Evolutionary conservation across 2,113 vertebrate species (phyloP), one percentile per base, ranked within the genome.

Genomic region (Eidolon helvum): DNA sequence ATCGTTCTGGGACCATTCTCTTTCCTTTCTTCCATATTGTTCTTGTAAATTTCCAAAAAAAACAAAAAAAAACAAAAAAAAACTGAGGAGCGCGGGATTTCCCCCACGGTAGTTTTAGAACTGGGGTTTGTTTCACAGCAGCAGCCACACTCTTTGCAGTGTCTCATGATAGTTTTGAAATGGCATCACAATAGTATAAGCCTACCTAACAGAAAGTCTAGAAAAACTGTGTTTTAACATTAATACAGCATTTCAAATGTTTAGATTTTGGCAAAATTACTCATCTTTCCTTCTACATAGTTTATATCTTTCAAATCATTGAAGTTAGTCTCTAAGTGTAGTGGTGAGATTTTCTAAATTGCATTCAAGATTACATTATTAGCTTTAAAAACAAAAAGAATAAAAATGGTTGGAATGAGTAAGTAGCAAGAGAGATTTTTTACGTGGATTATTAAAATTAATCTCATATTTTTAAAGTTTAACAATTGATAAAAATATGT

Each of bases 301-400:
- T 57, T 68, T 75, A 26, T 89, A 53, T 74, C 80, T 91, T 95
- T 83, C 2, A 45, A 79, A 87, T 85, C 10, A 59, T 50, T 96
- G 45, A 91, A 33, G 35, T 93, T 63, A 69, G 4, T 79, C 63
- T 87, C n/a, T 9, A 88, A 63, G 38, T 66, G 40, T 63, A 12
- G n/a, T 86, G 21, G 4, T 72, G 45, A 89, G 28, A 93, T 57
- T 95, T 91, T 96, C 45, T 80, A 91, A 94, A 45, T 80, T 93
- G 55, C 2, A 16, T 80, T 92, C 80, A 69, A 59, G 66, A 94
- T 92, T 80, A 61, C 59, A 28, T 55, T 30, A 71, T 16, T 7
- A 89, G 24, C 1, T 30, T 59, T 3, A 83, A 93, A 57, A 93
- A 88, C 14, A 55, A 78, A 45, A 0, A n/a, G 55, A 84, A 68